Evolutionary conservation across 2,888 invertebrate genomes (phyloP).

Genomic region (Callyntrura guangdongensis): DNA sequence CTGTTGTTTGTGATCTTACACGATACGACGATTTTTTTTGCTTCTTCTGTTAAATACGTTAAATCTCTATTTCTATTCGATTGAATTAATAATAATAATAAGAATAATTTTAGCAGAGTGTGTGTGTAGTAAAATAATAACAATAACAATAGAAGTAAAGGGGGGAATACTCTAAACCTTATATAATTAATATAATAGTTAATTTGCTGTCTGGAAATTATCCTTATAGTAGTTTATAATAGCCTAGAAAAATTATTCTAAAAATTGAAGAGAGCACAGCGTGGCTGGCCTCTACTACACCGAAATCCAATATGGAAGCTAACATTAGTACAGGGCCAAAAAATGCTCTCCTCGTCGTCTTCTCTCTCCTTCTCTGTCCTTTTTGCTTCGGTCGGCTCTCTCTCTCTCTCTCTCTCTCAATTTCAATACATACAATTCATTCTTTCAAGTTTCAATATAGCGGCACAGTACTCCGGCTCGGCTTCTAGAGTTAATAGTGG

Average conservation of each 20-base stretch:
- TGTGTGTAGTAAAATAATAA: conserved; percentile 2
- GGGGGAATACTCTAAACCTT: conserved; percentile 24
- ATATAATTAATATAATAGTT: conserved; percentile 23
- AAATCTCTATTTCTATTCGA: neutral
- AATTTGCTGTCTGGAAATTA: conserved; percentile 68
- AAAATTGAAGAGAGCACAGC: conserved; percentile 81
- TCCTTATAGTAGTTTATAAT: conserved; percentile 72
- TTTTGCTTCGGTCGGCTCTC: neutral
- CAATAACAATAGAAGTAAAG: conserved; percentile 15
- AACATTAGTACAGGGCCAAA: conserved; percentile 66
- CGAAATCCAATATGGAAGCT: conserved; percentile 82
- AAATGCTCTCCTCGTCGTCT: conserved; percentile 24
- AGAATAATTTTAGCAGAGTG: conserved; percentile 7
- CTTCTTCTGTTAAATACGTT: neutral
- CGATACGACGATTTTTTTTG: neutral
- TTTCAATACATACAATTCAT: neutral
- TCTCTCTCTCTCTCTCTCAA: neutral
- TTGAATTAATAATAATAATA: neutral
- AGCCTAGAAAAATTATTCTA: conserved; percentile 79
- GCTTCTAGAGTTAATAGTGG: too few relatives aligned
- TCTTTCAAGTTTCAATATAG: too few relatives aligned
- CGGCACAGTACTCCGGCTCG: too few relatives aligned
- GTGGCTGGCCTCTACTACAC: conserved; percentile 81
- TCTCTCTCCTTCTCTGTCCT: conserved; percentile 43
- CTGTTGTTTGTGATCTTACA: neutral